Evolutionary conservation across 1,140 invertebrate species (phyloP).

Genomic region (Drosophila ironensis): DNA sequence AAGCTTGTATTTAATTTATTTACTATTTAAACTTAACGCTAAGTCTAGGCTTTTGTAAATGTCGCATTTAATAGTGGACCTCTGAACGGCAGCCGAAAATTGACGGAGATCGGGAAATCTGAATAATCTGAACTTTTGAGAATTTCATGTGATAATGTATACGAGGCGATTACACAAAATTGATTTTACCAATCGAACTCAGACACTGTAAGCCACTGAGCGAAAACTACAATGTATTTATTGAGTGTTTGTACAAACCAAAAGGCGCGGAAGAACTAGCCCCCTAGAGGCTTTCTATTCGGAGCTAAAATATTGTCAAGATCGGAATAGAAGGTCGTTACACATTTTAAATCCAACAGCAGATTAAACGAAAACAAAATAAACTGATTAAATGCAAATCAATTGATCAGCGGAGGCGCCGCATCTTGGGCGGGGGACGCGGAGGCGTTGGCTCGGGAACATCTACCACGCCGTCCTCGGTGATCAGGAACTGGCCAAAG

Average conservation of each 20-base stretch:
- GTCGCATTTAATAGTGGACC: constrained; percentile 70
- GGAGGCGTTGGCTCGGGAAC: constrained; percentile 29
- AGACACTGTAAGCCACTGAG: constrained; percentile 23
- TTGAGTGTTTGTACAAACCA: constrained; percentile 53
- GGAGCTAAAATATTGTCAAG: too few species aligned
- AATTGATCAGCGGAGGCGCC: constrained; percentile 31
- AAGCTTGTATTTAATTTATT: constrained; percentile 73
- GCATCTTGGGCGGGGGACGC: constrained; percentile 15
- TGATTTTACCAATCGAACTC: constrained; percentile 50
- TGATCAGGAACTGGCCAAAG: constrained; percentile 76
- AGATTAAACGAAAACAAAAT: constrained; percentile 53
- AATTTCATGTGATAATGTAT: constrained; percentile 81
- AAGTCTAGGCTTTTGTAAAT: constrained; percentile 75
- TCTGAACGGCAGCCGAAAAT: too few species aligned
- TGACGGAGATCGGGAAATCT: too few species aligned
- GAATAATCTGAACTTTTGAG: constrained; percentile 69
- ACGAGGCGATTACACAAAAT: constrained; percentile 51
- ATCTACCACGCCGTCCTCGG: constrained; percentile 57
- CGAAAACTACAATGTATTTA: constrained; percentile 37
- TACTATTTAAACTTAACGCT: constrained; percentile 48
- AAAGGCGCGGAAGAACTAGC: background rate
- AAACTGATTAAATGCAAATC: constrained; percentile 44
- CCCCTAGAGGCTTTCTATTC: background rate
- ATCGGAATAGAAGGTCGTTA: constrained; percentile 13
- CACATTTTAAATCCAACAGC: constrained; percentile 64